A percentile compares a stretch with the other conserved stretches of the same genome.
Evolutionary conservation across 2,888 invertebrate genomes (phyloP).

Genomic region (Empis livida): DNA sequence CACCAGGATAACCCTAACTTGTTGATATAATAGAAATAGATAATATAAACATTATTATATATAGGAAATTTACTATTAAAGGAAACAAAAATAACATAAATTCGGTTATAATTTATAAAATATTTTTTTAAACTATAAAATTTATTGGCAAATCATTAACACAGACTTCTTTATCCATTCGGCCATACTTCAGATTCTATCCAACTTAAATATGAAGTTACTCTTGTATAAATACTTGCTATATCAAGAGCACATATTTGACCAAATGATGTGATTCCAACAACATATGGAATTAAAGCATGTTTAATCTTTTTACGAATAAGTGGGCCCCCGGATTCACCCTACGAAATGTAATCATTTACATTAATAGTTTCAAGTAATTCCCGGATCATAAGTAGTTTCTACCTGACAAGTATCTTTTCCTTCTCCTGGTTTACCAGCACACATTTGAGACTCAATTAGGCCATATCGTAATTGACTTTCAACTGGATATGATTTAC

Average conservation of each 20-base stretch:
- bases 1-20: too few relatives aligned
- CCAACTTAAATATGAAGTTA: slow-evolving; percentile 12
- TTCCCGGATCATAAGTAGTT: not conserved
- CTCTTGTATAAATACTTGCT: slow-evolving; percentile 12
- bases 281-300: slow-evolving; percentile 9
- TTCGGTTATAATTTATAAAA: too few relatives aligned
- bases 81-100: too few relatives aligned
- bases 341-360: too few relatives aligned
- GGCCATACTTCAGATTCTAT: slow-evolving; percentile 10
- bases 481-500: slow-evolving; percentile 23
- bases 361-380: slow-evolving; percentile 16
- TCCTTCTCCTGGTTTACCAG: slow-evolving; percentile 31
- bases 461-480: slow-evolving; percentile 30
- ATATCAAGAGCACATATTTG: slow-evolving; percentile 10
- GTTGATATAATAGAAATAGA: too few relatives aligned
- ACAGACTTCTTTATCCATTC: not conserved
- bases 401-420: slow-evolving; percentile 33
- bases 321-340: slow-evolving; percentile 15
- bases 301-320: slow-evolving; percentile 6
- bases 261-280: slow-evolving; percentile 17
- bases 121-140: too few relatives aligned
- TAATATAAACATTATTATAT: too few relatives aligned
- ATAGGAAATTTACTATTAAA: too few relatives aligned
- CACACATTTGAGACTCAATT: slow-evolving; percentile 34
- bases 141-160: too few relatives aligned